Evolutionary conservation across 2,888 invertebrate genomes (phyloP).

Genomic region (Agrilus biguttatus): DNA sequence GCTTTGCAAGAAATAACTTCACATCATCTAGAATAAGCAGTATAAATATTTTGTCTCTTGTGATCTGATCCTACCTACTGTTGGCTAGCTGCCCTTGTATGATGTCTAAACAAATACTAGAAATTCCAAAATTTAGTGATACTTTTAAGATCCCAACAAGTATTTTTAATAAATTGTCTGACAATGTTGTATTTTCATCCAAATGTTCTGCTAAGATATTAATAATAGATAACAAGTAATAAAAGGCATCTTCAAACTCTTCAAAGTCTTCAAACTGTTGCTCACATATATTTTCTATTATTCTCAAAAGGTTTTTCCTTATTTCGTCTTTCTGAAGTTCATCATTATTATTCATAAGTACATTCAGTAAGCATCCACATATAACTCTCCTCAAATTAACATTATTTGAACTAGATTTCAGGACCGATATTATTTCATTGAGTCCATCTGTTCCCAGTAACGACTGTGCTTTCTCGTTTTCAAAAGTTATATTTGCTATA

Average conservation of each 20-base stretch:
- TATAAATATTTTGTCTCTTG: neutral
- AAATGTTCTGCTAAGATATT: conserved; percentile 49
- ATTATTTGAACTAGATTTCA: conserved; percentile 15
- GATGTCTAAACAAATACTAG: conserved; percentile 62
- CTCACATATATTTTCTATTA: conserved; percentile 37
- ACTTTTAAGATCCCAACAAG: conserved; percentile 48
- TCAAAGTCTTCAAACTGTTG: conserved; percentile 35
- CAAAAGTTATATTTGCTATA: conserved; percentile 78
- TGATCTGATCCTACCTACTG: conserved; percentile 32
- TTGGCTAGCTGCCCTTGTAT: conserved; percentile 63
- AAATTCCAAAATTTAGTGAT: conserved; percentile 55
- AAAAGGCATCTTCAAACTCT: conserved; percentile 40
- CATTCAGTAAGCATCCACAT: conserved; percentile 67
- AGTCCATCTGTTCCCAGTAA: conserved; percentile 28
- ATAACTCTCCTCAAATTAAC: conserved; percentile 35
- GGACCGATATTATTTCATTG: conserved; percentile 17
- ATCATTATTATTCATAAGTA: conserved; percentile 62
- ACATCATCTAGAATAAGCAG: conserved; percentile 48
- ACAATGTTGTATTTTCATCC: conserved; percentile 34
- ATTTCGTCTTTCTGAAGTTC: conserved; percentile 46
- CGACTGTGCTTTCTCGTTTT: conserved; percentile 58
- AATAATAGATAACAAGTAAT: conserved; percentile 41
- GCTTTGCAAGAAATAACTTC: conserved; percentile 59
- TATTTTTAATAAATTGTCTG: conserved; percentile 21
- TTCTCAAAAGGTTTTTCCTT: conserved; percentile 38